A percentile compares a stretch with the other conserved stretches of the same genome.
Evolutionary conservation across 2,888 invertebrate species (phyloP).

Genomic region (Leucoma salicis): DNA sequence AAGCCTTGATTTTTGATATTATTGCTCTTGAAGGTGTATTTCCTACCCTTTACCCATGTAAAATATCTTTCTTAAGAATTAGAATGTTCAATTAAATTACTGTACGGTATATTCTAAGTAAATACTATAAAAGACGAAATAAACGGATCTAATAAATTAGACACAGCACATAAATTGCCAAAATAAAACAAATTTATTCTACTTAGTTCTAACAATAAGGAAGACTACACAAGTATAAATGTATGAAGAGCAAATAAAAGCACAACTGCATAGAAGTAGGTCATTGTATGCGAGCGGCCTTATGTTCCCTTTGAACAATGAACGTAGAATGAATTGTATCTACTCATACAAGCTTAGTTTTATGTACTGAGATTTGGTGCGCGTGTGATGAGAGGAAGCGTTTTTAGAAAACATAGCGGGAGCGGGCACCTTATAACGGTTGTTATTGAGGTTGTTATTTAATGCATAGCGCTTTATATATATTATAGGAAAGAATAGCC

Average conservation of each 20-base stretch:
- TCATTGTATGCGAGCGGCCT: slow-evolving; percentile 30
- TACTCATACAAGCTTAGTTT: slow-evolving; percentile 37
- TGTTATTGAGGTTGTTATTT: too few relatives aligned
- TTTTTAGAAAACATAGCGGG: not conserved
- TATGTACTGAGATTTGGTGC: slow-evolving; percentile 22
- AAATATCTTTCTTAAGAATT: too few relatives aligned
- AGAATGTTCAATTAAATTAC: too few relatives aligned
- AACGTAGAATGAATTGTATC: slow-evolving; percentile 40
- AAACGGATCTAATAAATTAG: slow-evolving; percentile 16
- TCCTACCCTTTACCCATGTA: too few relatives aligned
- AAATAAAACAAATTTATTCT: slow-evolving; percentile 35
- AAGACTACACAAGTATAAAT: slow-evolving; percentile 22
- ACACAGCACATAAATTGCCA: slow-evolving; percentile 25
- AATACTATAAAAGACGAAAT: slow-evolving; percentile 16
- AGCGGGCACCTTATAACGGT: not conserved
- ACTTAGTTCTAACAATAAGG: slow-evolving; percentile 30
- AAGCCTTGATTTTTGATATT: too few relatives aligned
- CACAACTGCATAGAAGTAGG: slow-evolving; percentile 18
- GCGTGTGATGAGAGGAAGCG: slow-evolving; percentile 12
- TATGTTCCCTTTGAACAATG: slow-evolving; percentile 46
- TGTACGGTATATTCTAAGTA: too few relatives aligned
- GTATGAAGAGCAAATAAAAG: slow-evolving; percentile 19
- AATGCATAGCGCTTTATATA: too few relatives aligned
- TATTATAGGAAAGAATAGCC: too few relatives aligned
- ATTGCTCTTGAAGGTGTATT: too few relatives aligned